A percentile compares a stretch with the other conserved stretches of the same genome.
These are phyloP conservation scores for Heliconius charithonia DNA, from an alignment of 2,888 invertebrate genomes.

Conservation along the genomic window DNA sequence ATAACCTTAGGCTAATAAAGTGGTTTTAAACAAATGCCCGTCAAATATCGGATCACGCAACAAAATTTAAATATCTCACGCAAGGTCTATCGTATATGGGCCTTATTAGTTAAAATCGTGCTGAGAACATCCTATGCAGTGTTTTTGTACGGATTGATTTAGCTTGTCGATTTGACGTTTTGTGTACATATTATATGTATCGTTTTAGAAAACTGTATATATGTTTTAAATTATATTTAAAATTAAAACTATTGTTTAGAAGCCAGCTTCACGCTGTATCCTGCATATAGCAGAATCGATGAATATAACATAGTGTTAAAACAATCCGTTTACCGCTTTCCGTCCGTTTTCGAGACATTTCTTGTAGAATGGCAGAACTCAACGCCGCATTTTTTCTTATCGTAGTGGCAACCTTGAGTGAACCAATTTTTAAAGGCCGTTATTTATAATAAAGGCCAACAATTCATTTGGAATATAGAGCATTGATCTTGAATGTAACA, in stretches of 20 bases:
- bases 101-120: slow-evolving; percentile 39
- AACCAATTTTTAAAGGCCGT: not conserved
- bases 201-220: too few relatives aligned
- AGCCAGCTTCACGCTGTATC: too few relatives aligned
- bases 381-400: not conserved
- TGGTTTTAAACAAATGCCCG: slow-evolving; percentile 15
- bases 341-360: too few relatives aligned
- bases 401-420: not conserved
- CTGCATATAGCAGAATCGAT: too few relatives aligned
- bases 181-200: not conserved
- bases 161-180: not conserved
- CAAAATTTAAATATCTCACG: slow-evolving; percentile 33
- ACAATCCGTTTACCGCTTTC: too few relatives aligned
- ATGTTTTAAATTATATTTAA: too few relatives aligned
- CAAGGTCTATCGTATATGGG: slow-evolving; percentile 31
- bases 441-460: not conserved
- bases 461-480: not conserved
- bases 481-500: not conserved
- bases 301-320: too few relatives aligned
- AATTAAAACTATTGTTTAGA: too few relatives aligned
- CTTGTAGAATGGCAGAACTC: not conserved
- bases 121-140: slow-evolving; percentile 24
- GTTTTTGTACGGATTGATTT: slow-evolving; percentile 4
- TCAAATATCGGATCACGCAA: slow-evolving; percentile 36
- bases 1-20: slow-evolving; percentile 22